Evolutionary conservation across 1,140 invertebrate species (phyloP).

Genomic region (Drosophila arizonae): DNA sequence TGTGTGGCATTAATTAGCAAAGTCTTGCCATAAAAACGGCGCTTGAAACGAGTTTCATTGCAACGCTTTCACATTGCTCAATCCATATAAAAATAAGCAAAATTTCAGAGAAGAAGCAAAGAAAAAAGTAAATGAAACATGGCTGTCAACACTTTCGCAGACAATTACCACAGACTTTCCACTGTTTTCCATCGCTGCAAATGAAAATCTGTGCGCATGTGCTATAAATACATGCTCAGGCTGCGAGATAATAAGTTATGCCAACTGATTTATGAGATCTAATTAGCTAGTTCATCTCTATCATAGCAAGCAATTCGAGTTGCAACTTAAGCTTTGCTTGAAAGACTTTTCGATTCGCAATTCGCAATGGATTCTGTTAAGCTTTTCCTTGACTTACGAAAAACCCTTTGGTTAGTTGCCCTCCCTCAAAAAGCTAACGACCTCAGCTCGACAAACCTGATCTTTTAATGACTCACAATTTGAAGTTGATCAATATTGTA

Average conservation of each 20-base stretch:
- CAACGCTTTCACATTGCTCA: slow-evolving; percentile 45
- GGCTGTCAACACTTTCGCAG: slow-evolving; percentile 72
- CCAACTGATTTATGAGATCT: not conserved
- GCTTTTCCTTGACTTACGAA: no score
- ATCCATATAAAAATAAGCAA: slow-evolving; percentile 27
- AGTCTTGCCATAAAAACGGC: slow-evolving; percentile 39
- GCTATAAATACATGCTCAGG: no score
- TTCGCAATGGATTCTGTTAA: no score
- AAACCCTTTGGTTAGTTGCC: not conserved
- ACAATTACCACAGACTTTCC: slow-evolving; percentile 55
- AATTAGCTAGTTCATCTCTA: not conserved
- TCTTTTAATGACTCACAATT: slow-evolving; percentile 27
- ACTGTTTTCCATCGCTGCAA: slow-evolving; percentile 39
- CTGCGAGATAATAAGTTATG: not conserved
- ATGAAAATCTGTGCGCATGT: not conserved
- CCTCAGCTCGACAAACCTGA: slow-evolving; percentile 38
- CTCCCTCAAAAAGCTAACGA: slow-evolving; percentile 25
- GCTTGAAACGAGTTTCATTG: slow-evolving; percentile 53
- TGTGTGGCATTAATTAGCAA: slow-evolving; percentile 57
- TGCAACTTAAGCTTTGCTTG: no score
- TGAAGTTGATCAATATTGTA: slow-evolving; percentile 14
- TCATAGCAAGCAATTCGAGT: no score
- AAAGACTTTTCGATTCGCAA: no score
- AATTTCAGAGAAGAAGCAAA: slow-evolving; percentile 29
- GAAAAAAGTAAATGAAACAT: slow-evolving; percentile 13